These are phyloP conservation scores for Petrolisthes manimaculis DNA, from an alignment of 2,888 invertebrate genomes.

Conservation along the genomic window DNA sequence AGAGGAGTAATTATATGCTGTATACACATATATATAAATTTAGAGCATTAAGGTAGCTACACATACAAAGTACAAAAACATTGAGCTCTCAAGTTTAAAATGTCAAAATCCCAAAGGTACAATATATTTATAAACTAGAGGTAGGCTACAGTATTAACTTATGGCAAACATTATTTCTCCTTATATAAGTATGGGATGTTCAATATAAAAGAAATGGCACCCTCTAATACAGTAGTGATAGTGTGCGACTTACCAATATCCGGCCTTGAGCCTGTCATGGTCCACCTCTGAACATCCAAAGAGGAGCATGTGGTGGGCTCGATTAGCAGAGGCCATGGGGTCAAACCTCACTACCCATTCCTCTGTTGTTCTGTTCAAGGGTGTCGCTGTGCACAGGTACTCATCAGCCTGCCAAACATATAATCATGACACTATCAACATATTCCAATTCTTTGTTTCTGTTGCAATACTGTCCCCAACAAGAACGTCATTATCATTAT, in stretches of 20 bases:
- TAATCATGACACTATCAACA: not conserved
- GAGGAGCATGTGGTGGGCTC: conserved; percentile 76
- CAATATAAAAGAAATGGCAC: not conserved
- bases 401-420: conserved; percentile 54
- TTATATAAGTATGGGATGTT: not conserved
- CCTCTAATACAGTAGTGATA: not conserved
- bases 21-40: too few species aligned
- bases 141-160: too few species aligned
- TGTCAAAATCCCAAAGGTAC: too few species aligned
- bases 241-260: conserved; percentile 26
- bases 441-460: too few species aligned
- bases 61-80: too few species aligned
- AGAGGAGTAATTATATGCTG: conserved; percentile 61
- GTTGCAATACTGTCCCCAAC: too few species aligned
- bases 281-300: conserved; percentile 72
- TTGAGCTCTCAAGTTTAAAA: too few species aligned
- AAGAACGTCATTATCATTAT: too few species aligned
- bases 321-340: conserved; percentile 73
- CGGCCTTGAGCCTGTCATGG: not conserved
- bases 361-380: conserved; percentile 47
- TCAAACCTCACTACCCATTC: conserved; percentile 68
- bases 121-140: too few species aligned
- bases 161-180: not conserved
- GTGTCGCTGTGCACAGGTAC: conserved; percentile 61
- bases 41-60: too few species aligned